These are phyloP conservation scores for Rattus rattus DNA, from an alignment of 2,113 vertebrate genomes.

Conservation along the genomic window DNA sequence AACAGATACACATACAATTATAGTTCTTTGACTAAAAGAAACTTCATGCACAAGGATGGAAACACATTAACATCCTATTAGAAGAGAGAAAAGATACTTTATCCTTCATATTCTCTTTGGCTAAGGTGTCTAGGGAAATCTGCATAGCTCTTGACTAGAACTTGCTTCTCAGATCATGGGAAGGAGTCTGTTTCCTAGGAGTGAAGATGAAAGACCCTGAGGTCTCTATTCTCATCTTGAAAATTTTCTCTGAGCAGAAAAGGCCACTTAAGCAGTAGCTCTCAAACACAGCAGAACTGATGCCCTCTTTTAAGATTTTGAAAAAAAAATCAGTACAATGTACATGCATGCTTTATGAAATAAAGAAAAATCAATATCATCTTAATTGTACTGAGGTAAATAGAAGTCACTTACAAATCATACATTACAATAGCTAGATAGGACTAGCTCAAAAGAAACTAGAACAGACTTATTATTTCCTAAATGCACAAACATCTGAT, in stretches of 20 bases:
- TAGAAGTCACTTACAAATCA: not conserved
- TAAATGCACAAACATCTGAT: not conserved
- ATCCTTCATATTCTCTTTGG: not conserved
- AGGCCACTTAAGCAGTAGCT: not conserved
- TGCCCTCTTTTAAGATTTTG: not conserved
- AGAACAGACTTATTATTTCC: not conserved
- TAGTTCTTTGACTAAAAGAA: constrained; percentile 22
- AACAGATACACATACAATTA: not conserved
- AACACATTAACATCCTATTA: not conserved
- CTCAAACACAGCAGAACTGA: not conserved
- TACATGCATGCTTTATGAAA: not conserved
- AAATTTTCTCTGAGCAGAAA: not conserved
- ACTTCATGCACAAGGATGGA: not conserved
- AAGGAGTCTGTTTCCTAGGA: not conserved
- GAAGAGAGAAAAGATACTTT: not conserved
- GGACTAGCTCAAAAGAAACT: not conserved
- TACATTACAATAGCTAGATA: not conserved
- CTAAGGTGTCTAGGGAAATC: not conserved
- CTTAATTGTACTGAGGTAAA: not conserved
- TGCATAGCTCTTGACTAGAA: not conserved
- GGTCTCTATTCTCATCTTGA: not conserved
- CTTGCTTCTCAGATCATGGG: not conserved
- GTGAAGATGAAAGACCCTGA: not conserved
- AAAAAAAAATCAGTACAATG: not conserved
- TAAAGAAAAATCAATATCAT: not conserved